phyloP scores from a whole-genome alignment of 2,113 vertebrate species.

The Silurus meridionalis region DNA sequence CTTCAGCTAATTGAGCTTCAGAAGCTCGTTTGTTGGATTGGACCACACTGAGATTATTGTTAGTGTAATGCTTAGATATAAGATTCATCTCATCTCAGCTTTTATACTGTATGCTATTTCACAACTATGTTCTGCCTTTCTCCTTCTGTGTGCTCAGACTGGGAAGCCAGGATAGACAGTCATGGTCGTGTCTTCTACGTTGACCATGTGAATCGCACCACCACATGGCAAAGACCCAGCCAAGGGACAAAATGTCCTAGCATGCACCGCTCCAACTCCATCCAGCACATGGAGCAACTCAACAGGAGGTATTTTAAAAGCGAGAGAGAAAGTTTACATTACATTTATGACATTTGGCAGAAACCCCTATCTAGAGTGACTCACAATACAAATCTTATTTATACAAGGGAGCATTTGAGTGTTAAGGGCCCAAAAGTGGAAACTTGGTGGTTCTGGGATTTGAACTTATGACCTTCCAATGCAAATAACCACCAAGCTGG shows the following conservation, averaged over 20 bases:
- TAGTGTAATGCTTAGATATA: not conserved
- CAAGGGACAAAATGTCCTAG: constrained; percentile 79
- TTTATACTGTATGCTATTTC: not conserved
- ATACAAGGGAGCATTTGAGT: too few relatives aligned
- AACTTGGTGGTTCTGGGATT: too few relatives aligned
- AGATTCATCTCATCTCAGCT: not conserved
- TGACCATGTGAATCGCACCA: constrained; percentile 93
- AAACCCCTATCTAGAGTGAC: too few relatives aligned
- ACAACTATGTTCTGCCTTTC: not conserved
- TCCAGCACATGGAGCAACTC: constrained; percentile 98
- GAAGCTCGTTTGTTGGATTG: too few relatives aligned
- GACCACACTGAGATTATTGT: not conserved
- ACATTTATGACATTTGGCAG: too few relatives aligned
- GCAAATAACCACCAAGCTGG: too few relatives aligned
- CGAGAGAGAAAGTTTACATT: not conserved
- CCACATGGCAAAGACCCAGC: constrained; percentile 93
- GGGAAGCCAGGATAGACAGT: constrained; percentile 98
- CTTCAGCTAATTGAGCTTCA: too few relatives aligned
- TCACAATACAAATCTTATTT: too few relatives aligned
- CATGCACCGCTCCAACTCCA: constrained; percentile 86
- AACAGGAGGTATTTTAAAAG: constrained; percentile 82
- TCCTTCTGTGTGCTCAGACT: constrained; percentile 74
- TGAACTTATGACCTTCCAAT: too few relatives aligned
- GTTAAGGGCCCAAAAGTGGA: too few relatives aligned
- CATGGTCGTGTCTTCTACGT: constrained; percentile 96